phyloP scores from a whole-genome alignment of 2,888 invertebrate species.

The Deroplatys truncata region DNA sequence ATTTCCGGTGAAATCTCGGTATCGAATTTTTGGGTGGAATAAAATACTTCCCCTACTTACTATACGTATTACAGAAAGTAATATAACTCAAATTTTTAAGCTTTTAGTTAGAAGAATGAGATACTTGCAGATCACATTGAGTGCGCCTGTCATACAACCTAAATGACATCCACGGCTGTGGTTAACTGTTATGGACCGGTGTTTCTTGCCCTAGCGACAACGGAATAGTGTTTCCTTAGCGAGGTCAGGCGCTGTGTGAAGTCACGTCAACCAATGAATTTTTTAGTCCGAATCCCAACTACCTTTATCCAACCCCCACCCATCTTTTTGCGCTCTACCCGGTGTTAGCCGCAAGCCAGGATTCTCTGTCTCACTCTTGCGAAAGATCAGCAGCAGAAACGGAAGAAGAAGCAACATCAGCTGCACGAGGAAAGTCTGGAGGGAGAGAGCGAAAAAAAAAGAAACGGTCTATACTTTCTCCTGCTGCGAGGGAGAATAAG shows the following conservation, averaged over 20 bases:
- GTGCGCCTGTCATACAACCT: too few species aligned
- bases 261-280: constrained; percentile 2
- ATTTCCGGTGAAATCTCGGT: too few species aligned
- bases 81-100: too few species aligned
- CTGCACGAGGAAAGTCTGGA: neutral
- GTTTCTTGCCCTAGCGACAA: neutral
- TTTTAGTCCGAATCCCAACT: neutral
- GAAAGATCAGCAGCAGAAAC: neutral
- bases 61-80: too few species aligned
- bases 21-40: too few species aligned
- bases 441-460: neutral
- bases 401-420: neutral
- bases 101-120: too few species aligned
- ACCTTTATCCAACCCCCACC: neutral
- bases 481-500: neutral
- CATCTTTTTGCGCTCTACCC: neutral
- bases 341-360: neutral
- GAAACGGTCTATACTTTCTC: neutral
- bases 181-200: too few species aligned
- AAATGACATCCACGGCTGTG: too few species aligned
- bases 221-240: neutral
- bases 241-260: neutral
- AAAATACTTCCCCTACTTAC: too few species aligned
- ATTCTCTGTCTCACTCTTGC: neutral
- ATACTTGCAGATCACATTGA: too few species aligned